These are phyloP conservation scores for Anoplius nigerrimus DNA, from an alignment of 2,888 invertebrate species.

Conservation along the genomic window DNA sequence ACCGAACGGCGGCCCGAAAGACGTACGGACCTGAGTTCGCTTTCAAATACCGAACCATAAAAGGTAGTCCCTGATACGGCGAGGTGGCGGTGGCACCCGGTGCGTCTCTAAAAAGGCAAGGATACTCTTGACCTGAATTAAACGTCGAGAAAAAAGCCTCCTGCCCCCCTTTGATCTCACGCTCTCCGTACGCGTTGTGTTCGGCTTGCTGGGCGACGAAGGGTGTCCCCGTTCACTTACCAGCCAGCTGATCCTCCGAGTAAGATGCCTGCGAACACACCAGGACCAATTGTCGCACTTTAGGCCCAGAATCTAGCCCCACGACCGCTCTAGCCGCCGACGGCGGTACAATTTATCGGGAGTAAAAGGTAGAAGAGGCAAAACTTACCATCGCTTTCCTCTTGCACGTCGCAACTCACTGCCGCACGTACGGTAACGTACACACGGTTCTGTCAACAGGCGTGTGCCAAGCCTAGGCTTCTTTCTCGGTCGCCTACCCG, in stretches of 20 bases:
- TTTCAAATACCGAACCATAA: slow-evolving; percentile 67
- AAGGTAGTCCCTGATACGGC: slow-evolving; percentile 62
- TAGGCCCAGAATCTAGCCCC: background rate
- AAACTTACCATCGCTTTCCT: background rate
- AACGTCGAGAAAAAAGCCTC: slow-evolving; percentile 58
- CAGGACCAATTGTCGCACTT: slow-evolving; percentile 1
- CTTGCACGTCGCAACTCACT: background rate
- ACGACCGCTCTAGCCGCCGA: background rate
- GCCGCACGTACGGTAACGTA: slow-evolving; percentile 1
- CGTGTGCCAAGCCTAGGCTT: slow-evolving; percentile 13
- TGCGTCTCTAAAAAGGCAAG: slow-evolving; percentile 70
- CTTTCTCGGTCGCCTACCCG: slow-evolving; percentile 12
- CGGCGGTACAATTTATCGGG: background rate
- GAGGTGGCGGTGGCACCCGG: slow-evolving; percentile 41
- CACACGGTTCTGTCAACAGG: slow-evolving; percentile 13
- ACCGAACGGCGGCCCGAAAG: slow-evolving; percentile 26
- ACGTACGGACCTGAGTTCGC: slow-evolving; percentile 49
- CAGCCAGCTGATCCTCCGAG: slow-evolving; percentile 93
- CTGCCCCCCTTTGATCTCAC: slow-evolving; percentile 45
- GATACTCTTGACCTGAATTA: slow-evolving; percentile 73
- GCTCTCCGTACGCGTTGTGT: slow-evolving; percentile 69
- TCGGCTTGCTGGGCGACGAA: slow-evolving; percentile 73
- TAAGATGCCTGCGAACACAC: slow-evolving; percentile 85
- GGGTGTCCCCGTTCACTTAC: slow-evolving; percentile 83
- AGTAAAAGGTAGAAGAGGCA: background rate